A percentile compares a stretch with the other conserved stretches of the same genome.
phyloP scores from a whole-genome alignment of 2,113 vertebrate genomes.

The Australoheros scitulus region DNA sequence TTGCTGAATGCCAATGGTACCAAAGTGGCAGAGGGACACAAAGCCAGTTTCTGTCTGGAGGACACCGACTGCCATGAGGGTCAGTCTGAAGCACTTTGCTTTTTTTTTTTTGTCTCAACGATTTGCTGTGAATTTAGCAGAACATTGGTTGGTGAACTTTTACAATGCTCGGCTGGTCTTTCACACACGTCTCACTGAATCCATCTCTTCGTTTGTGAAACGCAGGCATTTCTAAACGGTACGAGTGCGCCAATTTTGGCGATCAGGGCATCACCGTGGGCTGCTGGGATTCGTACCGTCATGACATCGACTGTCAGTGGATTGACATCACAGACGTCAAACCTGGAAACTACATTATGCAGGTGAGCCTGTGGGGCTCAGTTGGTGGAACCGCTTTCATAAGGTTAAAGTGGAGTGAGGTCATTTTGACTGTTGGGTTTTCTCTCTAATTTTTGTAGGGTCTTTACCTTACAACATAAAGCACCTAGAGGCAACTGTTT shows the following conservation, averaged over 20 bases:
- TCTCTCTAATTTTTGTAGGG: too few species aligned
- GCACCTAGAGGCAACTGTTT: too few species aligned
- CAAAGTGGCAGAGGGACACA: constrained; percentile 96
- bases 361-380: constrained; percentile 76
- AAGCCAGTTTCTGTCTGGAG: constrained; percentile 98
- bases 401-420: background rate
- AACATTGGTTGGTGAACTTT: background rate
- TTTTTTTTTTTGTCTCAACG: background rate
- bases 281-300: constrained; percentile 96
- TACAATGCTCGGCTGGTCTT: background rate
- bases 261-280: constrained; percentile 98
- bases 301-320: constrained; percentile 99
- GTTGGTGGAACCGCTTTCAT: background rate
- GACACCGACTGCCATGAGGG: constrained; percentile 93
- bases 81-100: constrained; percentile 62
- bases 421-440: too few species aligned
- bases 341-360: constrained; percentile 96
- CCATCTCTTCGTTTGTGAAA: background rate
- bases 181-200: background rate
- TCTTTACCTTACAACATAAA: too few species aligned
- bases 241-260: constrained; percentile 97
- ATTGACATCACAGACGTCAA: constrained; percentile 95
- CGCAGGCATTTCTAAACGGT: constrained; percentile 90
- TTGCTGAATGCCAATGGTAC: constrained; percentile 91
- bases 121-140: background rate